Evolutionary conservation across 2,888 invertebrate species (phyloP).

Genomic region (Iphiclides podalirius): DNA sequence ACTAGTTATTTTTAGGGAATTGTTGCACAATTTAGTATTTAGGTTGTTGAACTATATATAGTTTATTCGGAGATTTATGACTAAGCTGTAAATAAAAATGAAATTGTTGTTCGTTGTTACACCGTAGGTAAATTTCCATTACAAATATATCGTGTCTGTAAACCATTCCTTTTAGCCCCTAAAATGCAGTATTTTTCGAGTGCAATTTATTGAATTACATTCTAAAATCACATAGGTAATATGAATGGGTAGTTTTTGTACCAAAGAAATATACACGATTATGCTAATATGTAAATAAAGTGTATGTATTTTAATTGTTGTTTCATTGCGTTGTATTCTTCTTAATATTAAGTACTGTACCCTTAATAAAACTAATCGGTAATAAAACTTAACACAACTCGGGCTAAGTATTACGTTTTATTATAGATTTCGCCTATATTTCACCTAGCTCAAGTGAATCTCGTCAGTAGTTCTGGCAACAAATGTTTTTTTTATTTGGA

Average conservation of each 20-base stretch:
- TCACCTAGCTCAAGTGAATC: too few relatives aligned
- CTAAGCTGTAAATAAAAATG: constrained; percentile 46
- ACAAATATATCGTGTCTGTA: constrained; percentile 5
- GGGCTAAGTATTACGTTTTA: too few relatives aligned
- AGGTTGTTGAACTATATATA: constrained; percentile 35
- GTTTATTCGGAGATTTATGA: constrained; percentile 38
- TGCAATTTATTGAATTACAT: constrained; percentile 55
- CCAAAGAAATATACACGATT: constrained; percentile 73
- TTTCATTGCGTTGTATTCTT: constrained; percentile 31
- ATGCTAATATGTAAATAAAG: constrained; percentile 61
- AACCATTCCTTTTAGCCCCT: constrained; percentile 30
- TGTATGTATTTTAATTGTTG: constrained; percentile 48
- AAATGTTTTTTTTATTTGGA: too few relatives aligned
- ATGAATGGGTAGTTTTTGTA: constrained; percentile 64
- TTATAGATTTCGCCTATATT: too few relatives aligned
- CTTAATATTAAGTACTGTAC: too few relatives aligned
- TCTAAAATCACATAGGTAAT: constrained; percentile 37
- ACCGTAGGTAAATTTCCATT: constrained; percentile 27
- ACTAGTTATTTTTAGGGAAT: constrained; percentile 22
- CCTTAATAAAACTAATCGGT: too few relatives aligned
- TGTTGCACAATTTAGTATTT: constrained; percentile 33
- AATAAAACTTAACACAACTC: too few relatives aligned
- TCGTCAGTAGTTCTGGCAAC: too few relatives aligned
- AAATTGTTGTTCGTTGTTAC: constrained; percentile 32
- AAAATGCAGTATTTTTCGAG: constrained; percentile 66